Evolutionary conservation across 1,140 invertebrate species (phyloP), one percentile per base, ranked within the genome.

Genomic region (Doryteuthis pealeii): DNA sequence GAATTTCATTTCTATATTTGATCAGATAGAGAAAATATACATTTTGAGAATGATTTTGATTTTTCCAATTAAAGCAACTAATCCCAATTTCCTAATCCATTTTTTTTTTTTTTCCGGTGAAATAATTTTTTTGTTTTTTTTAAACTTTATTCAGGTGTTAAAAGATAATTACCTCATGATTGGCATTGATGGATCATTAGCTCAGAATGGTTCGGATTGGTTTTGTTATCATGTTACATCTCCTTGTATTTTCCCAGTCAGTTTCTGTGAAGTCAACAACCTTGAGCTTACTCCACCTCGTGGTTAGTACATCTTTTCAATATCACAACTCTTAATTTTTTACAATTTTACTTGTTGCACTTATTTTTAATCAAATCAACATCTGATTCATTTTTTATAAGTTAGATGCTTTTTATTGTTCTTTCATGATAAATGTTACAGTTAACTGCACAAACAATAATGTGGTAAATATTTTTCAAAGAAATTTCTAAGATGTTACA

Each of bases 141-240:
- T 28, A 12, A n/a, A 5, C 26, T 62, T 62, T 22, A 8, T 78
- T 10, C 70, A 91, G 87, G 95, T 97, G 49, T 87, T 98, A 12
- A 92, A 94, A 74, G 93, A 95, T 84, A 94, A 95, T 71, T 98
- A 96, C 84, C 92, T 99, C 83, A 98, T 99, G 96, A 96, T 99
- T 76, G 91, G 84, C 71, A 86, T 86, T 67, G 85, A 86, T 77
- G 85, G 86, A 0, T 84, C 81, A 22, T 82, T 84, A 71, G 81
- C 83, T 26, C 81, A 85, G 74, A 82, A 84, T 76, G 86, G 85
- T 22, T 82, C 81, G 35, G 96, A 98, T 89, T 97, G 95, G 94
- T 99, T 99, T 85, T 98, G 96, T 84, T 98, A 98, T 85, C 96
- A 99, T 87, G 91, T 94, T 69, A 92, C 92, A 75, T 98, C 96